phyloP scores from a whole-genome alignment of 2,797 vertebrate species.

The Hozukius guyotensis region DNA sequence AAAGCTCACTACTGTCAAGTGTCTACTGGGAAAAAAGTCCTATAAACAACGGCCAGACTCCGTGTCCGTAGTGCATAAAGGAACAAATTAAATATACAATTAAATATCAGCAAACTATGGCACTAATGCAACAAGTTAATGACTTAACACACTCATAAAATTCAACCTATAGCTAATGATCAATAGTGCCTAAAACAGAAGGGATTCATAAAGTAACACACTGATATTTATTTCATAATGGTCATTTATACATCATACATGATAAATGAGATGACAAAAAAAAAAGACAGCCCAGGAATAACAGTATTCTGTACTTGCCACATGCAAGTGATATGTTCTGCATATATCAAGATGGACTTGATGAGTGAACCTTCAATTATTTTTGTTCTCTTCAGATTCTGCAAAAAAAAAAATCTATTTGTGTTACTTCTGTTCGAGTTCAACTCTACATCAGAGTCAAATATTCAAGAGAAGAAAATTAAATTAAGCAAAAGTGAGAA shows the following conservation, averaged over 20 bases:
- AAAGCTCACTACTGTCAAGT: too few species aligned
- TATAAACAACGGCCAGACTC: too few species aligned
- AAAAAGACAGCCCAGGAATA: slow-evolving; percentile 18
- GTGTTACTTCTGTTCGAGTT: background rate
- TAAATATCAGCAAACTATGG: background rate
- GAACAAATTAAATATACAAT: background rate
- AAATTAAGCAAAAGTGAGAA: background rate
- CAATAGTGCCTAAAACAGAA: background rate
- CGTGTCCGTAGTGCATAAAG: rapidly evolving
- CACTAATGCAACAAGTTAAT: too few species aligned
- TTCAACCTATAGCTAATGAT: background rate
- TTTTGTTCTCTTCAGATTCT: slow-evolving; percentile 17
- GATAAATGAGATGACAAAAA: slow-evolving; percentile 23
- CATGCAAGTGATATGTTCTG: slow-evolving; percentile 24
- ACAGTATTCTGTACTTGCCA: slow-evolving; percentile 12
- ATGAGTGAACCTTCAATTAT: slow-evolving; percentile 12
- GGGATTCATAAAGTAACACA: background rate
- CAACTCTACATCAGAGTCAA: background rate
- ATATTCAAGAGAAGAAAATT: background rate
- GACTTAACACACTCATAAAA: background rate
- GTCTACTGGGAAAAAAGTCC: too few species aligned
- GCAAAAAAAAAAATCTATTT: background rate
- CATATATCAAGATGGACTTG: slow-evolving; percentile 2
- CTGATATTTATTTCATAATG: slow-evolving; percentile 37
- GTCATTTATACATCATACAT: slow-evolving; percentile 28